Percentiles rank a stretch among this genome's conserved stretches.
phyloP scores from a whole-genome alignment of 2,113 vertebrate species.

The Macaca mulatta region DNA sequence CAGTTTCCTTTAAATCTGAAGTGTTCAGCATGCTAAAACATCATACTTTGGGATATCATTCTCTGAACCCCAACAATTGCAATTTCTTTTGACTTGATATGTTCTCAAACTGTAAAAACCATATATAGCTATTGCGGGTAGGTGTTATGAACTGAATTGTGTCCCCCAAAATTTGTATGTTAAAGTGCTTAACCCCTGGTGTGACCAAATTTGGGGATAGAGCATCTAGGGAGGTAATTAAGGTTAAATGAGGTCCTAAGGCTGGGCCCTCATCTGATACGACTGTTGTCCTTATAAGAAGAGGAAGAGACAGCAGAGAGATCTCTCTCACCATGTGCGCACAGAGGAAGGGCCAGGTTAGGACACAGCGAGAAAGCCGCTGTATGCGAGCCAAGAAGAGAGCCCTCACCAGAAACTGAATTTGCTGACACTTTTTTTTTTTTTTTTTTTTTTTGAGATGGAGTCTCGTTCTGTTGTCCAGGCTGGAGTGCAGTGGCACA shows the following conservation, averaged over 20 bases:
- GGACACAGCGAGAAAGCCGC: neutral
- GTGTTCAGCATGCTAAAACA: too few relatives aligned
- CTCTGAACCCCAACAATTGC: neutral
- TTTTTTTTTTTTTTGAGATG: too few relatives aligned
- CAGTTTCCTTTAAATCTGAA: neutral
- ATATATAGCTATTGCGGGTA: neutral
- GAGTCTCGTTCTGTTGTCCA: too few relatives aligned
- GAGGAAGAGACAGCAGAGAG: neutral
- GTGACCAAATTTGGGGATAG: neutral
- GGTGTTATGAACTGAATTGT: neutral
- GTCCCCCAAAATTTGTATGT: neutral
- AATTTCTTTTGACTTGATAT: constrained; percentile 28
- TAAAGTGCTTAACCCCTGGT: neutral
- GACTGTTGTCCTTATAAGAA: neutral
- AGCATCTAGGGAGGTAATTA: neutral
- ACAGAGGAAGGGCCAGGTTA: neutral
- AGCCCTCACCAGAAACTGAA: neutral
- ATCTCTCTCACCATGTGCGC: neutral
- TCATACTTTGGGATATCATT: too few relatives aligned
- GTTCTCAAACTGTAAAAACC: neutral
- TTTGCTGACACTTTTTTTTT: neutral
- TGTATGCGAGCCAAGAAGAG: neutral
- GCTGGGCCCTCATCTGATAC: neutral
- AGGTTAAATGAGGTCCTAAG: neutral
- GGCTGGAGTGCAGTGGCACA: too few relatives aligned